Base-by-base conservation (phyloP, 2,888 invertebrate genomes). In the Ptilodon capucinus region DNA sequence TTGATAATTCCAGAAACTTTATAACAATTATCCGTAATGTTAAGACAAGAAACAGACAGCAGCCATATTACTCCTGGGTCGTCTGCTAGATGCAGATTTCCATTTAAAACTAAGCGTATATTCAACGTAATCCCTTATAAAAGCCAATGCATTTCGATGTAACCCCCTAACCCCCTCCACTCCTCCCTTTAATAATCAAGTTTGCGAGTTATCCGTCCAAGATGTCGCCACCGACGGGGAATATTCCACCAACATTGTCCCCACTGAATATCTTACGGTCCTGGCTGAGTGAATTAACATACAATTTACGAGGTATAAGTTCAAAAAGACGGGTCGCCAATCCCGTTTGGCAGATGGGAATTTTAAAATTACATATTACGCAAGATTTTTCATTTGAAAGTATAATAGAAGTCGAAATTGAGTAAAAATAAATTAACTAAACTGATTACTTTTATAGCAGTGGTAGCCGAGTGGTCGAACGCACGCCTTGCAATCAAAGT, bases 221-320 rank as follows among this genome's bases (percentile, higher is more conserved):
- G 86, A 86, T 83, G 85, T 83, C 78, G 77, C 83, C 76, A 69
- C 68, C 71, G 69, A 66, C 71, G 65, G 64, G 59, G 74, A 79
- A 79, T 79, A 76, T 76, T 73, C 72, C 40, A 59, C 56, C 69
- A 71, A 78, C 79, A 73, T 67, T 80, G 81, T 83, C 83, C 82
- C 79, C 76, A 73, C 71, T 67, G 76, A 76, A 75, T 76, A 73
- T 71, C 74, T 74, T 64, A 71, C 62, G 39, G 64, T 46, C 65
- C 64, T 65, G 67, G 64, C 69, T 69, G 74, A 72, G 70, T 75
- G 71, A 84, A 86, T 86, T 87, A 85, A 77, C 85, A 85, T 86
- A 84, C 72, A 78, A 81, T 81, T 85, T 78, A 66, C 55, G 57
- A 68, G 67, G 65, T 60, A 61, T 57, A 57, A 54, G 59, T 64